Evolutionary conservation across 2,888 invertebrate genomes (phyloP), one percentile per base, ranked within the genome.

Genomic region (Anthophora plumipes): DNA sequence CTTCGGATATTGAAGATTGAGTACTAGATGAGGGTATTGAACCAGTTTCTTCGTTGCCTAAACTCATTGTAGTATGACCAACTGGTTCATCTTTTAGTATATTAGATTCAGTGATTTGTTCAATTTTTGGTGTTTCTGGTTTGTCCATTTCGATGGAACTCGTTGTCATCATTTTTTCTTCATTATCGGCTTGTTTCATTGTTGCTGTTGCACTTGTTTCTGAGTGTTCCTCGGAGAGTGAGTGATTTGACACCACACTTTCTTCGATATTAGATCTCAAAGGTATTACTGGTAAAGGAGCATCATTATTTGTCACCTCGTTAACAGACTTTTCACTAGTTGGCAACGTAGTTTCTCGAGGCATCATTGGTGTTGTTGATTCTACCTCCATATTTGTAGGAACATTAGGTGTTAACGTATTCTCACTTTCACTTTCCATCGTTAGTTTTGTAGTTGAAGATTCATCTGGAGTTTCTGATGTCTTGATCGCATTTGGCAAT

Each of bases 201-300:
- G 72, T 64, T 8, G 12, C 11, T 0, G 46, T 54, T 0, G 22
- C 48, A 37, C 17, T 50, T 22, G 39, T 9, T 55, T 70, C 66
- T 0, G 43, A 14, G 0, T 20, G 39, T 41, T 64, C 25, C 0
- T 46, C 61, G 0, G 50, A 3, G 6, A 31, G 22, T 8, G 57
- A 50, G 7, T 48, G 61, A 31, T 46, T 73, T 7, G 50, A 50
- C 6, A 11, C n/a, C 20, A 25, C 39, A 1, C 22, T 8, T 0
- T 54, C 14, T n/a, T 72, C 55, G 1, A 46, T 25, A 11, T 61
- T 68, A 6, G 75, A 43, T 52, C 84, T 81, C 60, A 85, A 76
- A 52, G 89, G 83, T 61, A 85, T 79, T n/a, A 86, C 85, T 76
- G 89, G 93, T 91, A 77, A 82, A 1, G 89, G 74, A 73, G 77